Base-by-base conservation (phyloP, 2,888 invertebrate species). In the Saturnia pavonia region DNA sequence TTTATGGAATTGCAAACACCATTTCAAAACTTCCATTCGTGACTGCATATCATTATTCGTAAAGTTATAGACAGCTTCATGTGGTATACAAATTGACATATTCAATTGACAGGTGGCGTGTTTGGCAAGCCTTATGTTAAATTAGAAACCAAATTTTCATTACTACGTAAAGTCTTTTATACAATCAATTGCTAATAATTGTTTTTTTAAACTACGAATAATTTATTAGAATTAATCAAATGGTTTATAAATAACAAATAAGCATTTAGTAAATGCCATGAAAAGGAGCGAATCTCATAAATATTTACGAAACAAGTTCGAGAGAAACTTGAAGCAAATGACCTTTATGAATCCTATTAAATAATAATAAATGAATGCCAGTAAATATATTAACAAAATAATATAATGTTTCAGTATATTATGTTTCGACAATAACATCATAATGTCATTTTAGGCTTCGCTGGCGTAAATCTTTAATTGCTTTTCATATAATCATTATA, bases 1-100 rank as follows among this genome's bases (percentile, higher is more conserved):
- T 65, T 65, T 34, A 65, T 65, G 40, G 65, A 65, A 65, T 65
- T 65, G 40, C 65, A 40, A 65, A 65, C 40, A 65, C 40, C 19
- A 40, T 65, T 65, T 40, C 65, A 34, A n/a, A n/a, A 65, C 40
- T 40, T 40, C 65, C 12, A 40, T 65, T 65, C 65, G 65, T 65
- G 65, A 65, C 65, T 8, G n/a, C n/a, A 11, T n/a, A 40, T 65
- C 40, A 65, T 65, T 65, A 40, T 19, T 40, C 9, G 40, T n/a
- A n/a, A 40, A 65, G 19, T 65, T 63, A 34, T 16, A 27, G 63
- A 65, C 8, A 65, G 40, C 65, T 40, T 40, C 65, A 65, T n/a
- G 65, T 40, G 40, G 65, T 65, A 65, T n/a, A 40, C 40, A 40
- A 65, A 65, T 40, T 63, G 34, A 7, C 63, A 63, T 34, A 34